Base-by-base conservation (phyloP, 2,113 vertebrate species). In the Hystrix brachyura region DNA sequence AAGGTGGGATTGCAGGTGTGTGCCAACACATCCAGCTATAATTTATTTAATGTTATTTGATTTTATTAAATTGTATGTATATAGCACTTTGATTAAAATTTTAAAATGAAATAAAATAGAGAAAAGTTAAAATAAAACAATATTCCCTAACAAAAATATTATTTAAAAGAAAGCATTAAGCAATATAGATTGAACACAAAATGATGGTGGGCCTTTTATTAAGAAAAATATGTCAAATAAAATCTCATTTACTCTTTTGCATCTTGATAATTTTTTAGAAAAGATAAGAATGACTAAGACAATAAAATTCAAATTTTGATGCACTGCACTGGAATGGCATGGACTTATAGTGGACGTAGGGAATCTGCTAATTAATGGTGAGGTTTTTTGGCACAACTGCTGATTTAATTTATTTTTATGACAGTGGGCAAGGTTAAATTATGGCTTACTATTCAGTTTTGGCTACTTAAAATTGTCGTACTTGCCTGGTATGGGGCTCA, bases 141-240 rank as follows among this genome's bases (percentile, higher is more conserved):
- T 64, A 78, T 53, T 85, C 2, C 46, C 55, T 72, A 83, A 84
- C 59, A 51, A 88, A 60, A 91, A 91, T 87, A 46, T 64, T 74
- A 27, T 84, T 94, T 62, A 81, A 72, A 85, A 79, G 60, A 72
- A 93, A 88, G 7, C n/a, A n/a, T 38, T 55, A 53, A 85, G 32
- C 21, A 67, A 80, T 85, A 81, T 59, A 91, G 89, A 3, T n/a
- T 55, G 48, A 59, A 74, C 59, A 91, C 53, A 91, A 95, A 96
- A 91, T 43, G 25, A 59, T 59, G 19, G 1, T 57, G 29, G 25
- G 17, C 25, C 53, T 80, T 94, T 86, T 65, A 85, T 89, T 34
- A 51, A 65, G 48, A 71, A 87, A 87, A 90, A 62, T 15, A 67
- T 19, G 48, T 32, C 94, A 92, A 91, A 91, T 19, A 87, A 92